Percentiles rank a stretch among this genome's conserved stretches.
Evolutionary conservation across 2,113 vertebrate species (phyloP).

Genomic region (Sander lucioperca): DNA sequence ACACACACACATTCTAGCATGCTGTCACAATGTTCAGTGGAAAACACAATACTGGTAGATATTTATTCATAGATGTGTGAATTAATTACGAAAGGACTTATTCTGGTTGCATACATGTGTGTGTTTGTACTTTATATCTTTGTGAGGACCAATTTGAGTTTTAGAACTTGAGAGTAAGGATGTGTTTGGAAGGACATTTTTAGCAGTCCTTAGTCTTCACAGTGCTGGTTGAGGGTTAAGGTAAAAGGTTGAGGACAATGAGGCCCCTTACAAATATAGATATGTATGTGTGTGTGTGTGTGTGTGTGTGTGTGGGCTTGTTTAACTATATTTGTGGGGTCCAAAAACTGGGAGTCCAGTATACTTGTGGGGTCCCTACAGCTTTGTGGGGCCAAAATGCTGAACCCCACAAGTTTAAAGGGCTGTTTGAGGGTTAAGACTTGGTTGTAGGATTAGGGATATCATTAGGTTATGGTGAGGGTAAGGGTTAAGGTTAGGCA

Average conservation of each 20-base stretch:
- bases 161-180: not conserved
- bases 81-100: conserved; percentile 38
- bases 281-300: conserved; percentile 12
- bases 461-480: too few relatives aligned
- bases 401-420: too few relatives aligned
- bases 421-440: too few relatives aligned
- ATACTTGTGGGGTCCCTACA: too few relatives aligned
- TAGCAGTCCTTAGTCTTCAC: not conserved
- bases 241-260: conserved; percentile 1
- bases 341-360: too few relatives aligned
- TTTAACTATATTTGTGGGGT: too few relatives aligned
- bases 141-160: not conserved
- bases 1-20: conserved; percentile 14
- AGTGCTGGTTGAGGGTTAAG: not conserved
- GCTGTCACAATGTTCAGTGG: conserved; percentile 28
- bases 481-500: too few relatives aligned
- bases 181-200: conserved; percentile 12
- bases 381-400: too few relatives aligned
- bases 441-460: too few relatives aligned
- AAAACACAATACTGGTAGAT: conserved; percentile 34
- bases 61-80: conserved; percentile 67
- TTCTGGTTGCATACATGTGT: not conserved
- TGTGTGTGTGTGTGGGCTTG: conserved; percentile 19
- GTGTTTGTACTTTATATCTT: not conserved
- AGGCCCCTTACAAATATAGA: conserved; percentile 5